These are phyloP conservation scores for Craseonycteris thonglongyai DNA, from an alignment of 2,113 vertebrate species.

Conservation along the genomic window DNA sequence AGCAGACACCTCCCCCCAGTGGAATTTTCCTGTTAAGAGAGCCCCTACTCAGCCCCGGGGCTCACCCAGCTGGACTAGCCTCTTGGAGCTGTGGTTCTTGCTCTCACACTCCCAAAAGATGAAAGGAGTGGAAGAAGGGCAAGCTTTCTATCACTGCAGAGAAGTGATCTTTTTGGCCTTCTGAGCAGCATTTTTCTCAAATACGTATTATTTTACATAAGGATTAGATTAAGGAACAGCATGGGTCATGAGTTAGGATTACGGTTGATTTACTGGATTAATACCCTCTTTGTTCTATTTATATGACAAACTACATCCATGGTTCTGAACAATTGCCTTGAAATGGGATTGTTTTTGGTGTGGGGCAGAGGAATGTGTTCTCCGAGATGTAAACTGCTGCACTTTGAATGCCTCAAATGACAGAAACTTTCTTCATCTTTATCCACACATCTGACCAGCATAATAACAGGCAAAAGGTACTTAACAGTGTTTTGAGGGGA, in stretches of 20 bases:
- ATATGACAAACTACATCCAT: not conserved
- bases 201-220: not conserved
- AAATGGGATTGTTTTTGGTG: constrained; percentile 8
- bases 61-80: not conserved
- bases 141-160: not conserved
- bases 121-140: not conserved
- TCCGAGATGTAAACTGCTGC: not conserved
- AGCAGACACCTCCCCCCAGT: not conserved
- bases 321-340: not conserved
- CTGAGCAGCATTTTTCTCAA: not conserved
- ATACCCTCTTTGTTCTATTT: not conserved
- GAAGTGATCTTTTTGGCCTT: not conserved
- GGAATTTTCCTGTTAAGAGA: not conserved
- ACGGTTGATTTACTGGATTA: not conserved
- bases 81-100: not conserved
- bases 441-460: not conserved
- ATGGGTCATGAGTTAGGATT: not conserved
- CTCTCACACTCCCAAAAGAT: not conserved
- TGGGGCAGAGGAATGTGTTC: too few species aligned
- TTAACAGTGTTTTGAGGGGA: not conserved
- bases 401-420: not conserved
- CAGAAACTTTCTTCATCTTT: not conserved
- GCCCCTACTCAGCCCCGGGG: not conserved
- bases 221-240: not conserved
- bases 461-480: not conserved